These are phyloP conservation scores for Micromesistius poutassou DNA, from an alignment of 2,797 vertebrate species.

Conservation along the genomic window DNA sequence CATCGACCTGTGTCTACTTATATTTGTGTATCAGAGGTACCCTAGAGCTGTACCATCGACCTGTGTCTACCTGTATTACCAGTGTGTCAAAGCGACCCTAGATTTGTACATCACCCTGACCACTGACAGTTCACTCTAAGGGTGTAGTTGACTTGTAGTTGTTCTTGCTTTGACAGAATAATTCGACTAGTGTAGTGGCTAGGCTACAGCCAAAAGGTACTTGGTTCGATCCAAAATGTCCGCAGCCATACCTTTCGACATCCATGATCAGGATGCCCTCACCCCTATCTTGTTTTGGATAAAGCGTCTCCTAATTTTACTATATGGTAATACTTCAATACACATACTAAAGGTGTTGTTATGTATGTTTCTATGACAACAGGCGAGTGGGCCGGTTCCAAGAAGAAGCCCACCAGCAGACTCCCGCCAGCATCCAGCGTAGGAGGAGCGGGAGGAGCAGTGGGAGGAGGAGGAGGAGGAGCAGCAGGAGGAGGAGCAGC, in stretches of 20 bases:
- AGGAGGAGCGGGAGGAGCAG: neutral
- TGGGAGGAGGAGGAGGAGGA: constrained; percentile 21
- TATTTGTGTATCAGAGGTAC: neutral
- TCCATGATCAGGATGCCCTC: no score
- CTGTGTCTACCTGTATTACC: neutral
- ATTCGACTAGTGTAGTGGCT: no score
- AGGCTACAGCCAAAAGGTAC: no score
- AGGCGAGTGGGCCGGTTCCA: constrained; percentile 93
- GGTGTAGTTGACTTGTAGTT: neutral
- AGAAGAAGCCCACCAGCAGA: constrained; percentile 87
- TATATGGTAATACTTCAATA: neutral
- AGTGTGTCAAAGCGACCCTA: no score
- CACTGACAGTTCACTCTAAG: no score
- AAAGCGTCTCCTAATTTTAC: neutral
- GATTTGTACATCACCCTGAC: no score
- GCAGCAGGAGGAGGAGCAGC: constrained; percentile 28
- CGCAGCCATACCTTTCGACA: no score
- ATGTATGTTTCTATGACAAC: constrained; percentile 33
- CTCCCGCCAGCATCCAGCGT: constrained; percentile 10
- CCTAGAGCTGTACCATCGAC: neutral
- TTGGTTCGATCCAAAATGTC: no score
- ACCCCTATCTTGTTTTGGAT: neutral
- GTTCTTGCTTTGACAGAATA: no score
- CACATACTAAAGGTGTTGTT: neutral
- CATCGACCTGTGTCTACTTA: neutral